Conservation (phyloP, 30 jellyfish, hydroid and myxozoan genomes). For the Aurelia coerulea region DNA sequence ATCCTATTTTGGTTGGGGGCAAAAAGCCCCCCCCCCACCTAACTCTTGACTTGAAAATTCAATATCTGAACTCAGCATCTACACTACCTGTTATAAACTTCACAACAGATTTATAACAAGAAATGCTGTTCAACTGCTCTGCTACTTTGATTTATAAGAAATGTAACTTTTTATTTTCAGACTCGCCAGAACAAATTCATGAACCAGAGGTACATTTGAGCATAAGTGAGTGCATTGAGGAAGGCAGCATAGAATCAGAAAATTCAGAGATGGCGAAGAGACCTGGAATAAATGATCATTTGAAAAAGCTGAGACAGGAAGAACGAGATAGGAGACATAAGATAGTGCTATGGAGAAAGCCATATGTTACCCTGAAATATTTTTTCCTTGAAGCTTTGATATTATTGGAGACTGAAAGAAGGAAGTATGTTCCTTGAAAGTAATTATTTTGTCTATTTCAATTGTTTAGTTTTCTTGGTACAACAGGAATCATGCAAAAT, state of each 20-base stretch:
- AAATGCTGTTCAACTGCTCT: too few relatives aligned
- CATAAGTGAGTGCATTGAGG: not conserved
- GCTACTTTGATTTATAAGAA: too few relatives aligned
- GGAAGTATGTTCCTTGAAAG: constrained; percentile 62
- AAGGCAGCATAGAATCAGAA: constrained; percentile 1
- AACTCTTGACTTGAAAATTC: too few relatives aligned
- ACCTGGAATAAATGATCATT: constrained; percentile 50
- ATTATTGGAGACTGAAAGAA: constrained; percentile 69
- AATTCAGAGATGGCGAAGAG: constrained; percentile 52
- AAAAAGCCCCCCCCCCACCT: too few relatives aligned
- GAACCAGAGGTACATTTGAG: not conserved
- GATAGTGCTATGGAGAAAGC: constrained; percentile 91
- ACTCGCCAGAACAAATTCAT: not conserved
- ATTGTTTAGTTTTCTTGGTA: too few relatives aligned
- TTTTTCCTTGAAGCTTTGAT: constrained; percentile 73
- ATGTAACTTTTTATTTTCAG: not conserved
- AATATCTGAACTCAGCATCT: too few relatives aligned
- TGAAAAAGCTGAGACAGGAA: constrained; percentile 61
- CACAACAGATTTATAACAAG: too few relatives aligned
- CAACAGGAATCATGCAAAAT: too few relatives aligned
- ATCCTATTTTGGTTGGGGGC: too few relatives aligned
- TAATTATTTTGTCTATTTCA: too few relatives aligned
- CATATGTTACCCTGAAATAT: constrained; percentile 80
- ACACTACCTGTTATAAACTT: too few relatives aligned
- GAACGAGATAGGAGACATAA: constrained; percentile 83